phyloP scores from a whole-genome alignment of 2,113 vertebrate species.

The Hemichromis elongatus region DNA sequence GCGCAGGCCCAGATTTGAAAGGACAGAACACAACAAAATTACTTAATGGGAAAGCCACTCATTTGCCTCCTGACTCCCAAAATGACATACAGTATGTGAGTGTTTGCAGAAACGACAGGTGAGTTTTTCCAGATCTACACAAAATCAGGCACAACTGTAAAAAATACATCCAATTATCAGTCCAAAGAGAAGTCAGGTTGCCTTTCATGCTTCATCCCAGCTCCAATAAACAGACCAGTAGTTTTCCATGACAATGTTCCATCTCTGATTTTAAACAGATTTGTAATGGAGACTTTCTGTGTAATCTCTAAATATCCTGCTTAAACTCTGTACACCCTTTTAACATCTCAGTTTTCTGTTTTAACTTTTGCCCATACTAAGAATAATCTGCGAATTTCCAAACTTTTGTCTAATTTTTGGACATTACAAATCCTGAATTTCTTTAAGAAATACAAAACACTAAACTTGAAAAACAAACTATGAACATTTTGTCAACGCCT shows the following conservation, averaged over 20 bases:
- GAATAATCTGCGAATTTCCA: background rate
- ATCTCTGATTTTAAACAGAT: background rate
- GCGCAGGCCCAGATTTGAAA: background rate
- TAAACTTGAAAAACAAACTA: background rate
- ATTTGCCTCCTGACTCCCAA: background rate
- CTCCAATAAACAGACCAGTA: background rate
- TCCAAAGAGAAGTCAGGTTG: background rate
- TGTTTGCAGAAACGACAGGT: background rate
- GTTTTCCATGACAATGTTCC: background rate
- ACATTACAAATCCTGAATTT: background rate
- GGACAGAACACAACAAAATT: background rate
- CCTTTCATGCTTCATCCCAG: background rate
- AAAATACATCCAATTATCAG: background rate
- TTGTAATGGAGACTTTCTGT: background rate
- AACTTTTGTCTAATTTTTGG: background rate
- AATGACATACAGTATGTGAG: background rate
- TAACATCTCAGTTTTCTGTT: background rate
- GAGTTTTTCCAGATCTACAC: background rate
- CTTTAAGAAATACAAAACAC: background rate
- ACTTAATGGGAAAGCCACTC: background rate
- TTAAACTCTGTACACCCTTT: background rate
- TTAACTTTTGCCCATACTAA: background rate
- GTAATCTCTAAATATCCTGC: background rate
- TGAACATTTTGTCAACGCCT: background rate
- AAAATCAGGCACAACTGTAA: background rate